Conservation (phyloP, 2,888 invertebrate species). For the Thymelicus lineola region DNA sequence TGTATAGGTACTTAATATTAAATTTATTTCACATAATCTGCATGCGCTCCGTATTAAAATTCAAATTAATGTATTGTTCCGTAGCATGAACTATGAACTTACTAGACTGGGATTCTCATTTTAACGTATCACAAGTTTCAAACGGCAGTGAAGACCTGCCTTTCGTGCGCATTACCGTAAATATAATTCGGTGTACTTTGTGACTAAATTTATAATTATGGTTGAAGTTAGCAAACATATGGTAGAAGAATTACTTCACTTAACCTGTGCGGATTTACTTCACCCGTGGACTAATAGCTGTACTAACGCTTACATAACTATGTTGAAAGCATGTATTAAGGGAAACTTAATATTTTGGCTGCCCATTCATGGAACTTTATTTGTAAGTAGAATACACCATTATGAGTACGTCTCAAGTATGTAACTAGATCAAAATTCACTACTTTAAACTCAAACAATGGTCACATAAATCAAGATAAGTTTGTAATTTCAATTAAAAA, state of each 20-base stretch:
- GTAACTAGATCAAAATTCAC: too few species aligned
- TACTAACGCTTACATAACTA: conserved; percentile 54
- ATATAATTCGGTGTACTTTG: not conserved
- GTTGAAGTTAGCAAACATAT: conserved; percentile 73
- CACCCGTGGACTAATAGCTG: conserved; percentile 73
- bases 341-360: conserved; percentile 62
- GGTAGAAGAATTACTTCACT: conserved; percentile 49
- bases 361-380: conserved; percentile 50
- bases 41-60: not conserved
- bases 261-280: conserved; percentile 59
- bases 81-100: conserved; percentile 24
- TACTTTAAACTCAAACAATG: too few species aligned
- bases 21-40: not conserved
- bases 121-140: not conserved
- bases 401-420: too few species aligned
- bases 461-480: too few species aligned
- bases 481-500: too few species aligned
- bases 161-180: not conserved
- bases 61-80: not conserved
- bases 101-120: not conserved
- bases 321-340: conserved; percentile 54
- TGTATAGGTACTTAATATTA: too few species aligned
- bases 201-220: conserved; percentile 52
- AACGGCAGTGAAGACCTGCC: not conserved
- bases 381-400: conserved; percentile 22